Percentiles rank a stretch among this genome's conserved stretches.
Conservation (phyloP, 2,113 vertebrate genomes). For the Elanoides forficatus region DNA sequence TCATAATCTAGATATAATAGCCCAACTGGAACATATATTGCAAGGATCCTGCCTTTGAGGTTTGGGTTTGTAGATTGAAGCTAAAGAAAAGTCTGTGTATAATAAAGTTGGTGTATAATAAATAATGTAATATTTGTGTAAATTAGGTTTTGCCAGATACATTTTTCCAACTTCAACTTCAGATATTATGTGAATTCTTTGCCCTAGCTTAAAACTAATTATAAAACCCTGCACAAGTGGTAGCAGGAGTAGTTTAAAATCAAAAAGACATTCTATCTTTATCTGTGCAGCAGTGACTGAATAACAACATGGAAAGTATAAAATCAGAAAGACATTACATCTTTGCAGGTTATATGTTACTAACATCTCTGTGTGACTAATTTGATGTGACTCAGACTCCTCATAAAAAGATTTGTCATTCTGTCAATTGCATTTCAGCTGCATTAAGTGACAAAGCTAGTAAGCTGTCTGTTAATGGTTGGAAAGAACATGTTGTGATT, state of each 20-base stretch:
- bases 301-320: not conserved
- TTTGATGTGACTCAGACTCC: not conserved
- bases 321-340: slow-evolving; percentile 55
- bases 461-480: not conserved
- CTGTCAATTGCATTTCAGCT: not conserved
- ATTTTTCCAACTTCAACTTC: not conserved
- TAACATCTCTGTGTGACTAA: not conserved
- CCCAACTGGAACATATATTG: not conserved
- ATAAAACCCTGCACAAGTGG: not conserved
- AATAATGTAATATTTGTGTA: not conserved
- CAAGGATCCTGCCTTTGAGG: not conserved
- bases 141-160: not conserved
- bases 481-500: not conserved
- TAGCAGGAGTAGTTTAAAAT: slow-evolving; percentile 3
- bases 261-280: slow-evolving; percentile 1
- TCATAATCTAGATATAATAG: not conserved
- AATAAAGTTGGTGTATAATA: not conserved
- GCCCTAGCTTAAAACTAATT: not conserved
- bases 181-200: not conserved
- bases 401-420: slow-evolving; percentile 14
- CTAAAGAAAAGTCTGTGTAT: not conserved
- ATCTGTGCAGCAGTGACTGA: not conserved
- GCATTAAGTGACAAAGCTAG: not conserved
- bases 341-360: slow-evolving; percentile 36
- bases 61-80: not conserved